Percentiles rank a stretch among this genome's conserved stretches.
These are phyloP conservation scores for Thinocorus orbignyianus DNA, from an alignment of 2,113 vertebrate genomes.

Conservation along the genomic window DNA sequence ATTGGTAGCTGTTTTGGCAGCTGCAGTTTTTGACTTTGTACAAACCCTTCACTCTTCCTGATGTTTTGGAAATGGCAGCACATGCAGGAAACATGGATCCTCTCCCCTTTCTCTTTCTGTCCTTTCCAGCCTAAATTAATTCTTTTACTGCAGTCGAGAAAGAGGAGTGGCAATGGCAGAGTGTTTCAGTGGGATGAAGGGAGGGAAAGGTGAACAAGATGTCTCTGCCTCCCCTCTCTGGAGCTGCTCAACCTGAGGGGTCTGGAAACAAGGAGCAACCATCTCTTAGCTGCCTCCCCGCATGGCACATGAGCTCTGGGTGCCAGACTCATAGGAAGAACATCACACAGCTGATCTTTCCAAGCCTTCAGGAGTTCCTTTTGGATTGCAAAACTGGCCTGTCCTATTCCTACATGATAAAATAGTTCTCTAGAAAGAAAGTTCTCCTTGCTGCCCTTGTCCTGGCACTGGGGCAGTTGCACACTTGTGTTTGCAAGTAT, in stretches of 20 bases:
- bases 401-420: neutral
- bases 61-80: neutral
- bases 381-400: neutral
- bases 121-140: neutral
- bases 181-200: neutral
- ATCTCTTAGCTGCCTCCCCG: neutral
- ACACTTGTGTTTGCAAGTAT: neutral
- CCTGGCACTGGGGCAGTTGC: fast-evolving
- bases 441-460: neutral
- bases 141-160: neutral
- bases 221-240: neutral
- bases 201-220: neutral
- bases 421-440: neutral
- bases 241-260: neutral
- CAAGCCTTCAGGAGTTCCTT: neutral
- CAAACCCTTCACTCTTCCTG: neutral
- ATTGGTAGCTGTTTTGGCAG: neutral
- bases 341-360: neutral
- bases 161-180: neutral
- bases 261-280: neutral
- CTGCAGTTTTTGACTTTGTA: neutral
- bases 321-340: neutral
- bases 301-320: fast-evolving
- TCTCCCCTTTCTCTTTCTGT: neutral
- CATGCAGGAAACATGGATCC: neutral